These are phyloP conservation scores for Cataglyphis rosenhaueri DNA, from an alignment of 2,888 invertebrate genomes.

Conservation along the genomic window DNA sequence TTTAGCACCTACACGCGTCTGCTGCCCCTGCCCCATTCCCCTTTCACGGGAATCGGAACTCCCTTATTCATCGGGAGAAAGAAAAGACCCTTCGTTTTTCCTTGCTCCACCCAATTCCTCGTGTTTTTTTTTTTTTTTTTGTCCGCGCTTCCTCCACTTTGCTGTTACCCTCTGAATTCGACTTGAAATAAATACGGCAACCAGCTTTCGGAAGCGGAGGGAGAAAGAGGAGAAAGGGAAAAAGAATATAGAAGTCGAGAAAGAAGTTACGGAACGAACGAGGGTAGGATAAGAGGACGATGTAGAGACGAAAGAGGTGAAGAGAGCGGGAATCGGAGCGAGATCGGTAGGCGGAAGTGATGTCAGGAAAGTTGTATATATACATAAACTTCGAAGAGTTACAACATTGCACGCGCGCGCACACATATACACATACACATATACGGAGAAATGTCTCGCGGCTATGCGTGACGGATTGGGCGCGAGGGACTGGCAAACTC, in stretches of 20 bases:
- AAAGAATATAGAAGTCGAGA: slow-evolving; percentile 14
- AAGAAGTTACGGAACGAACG: slow-evolving; percentile 30
- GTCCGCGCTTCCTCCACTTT: slow-evolving; percentile 61
- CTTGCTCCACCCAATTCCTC: slow-evolving; percentile 36
- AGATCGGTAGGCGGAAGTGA: slow-evolving; percentile 46
- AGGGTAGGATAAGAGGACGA: slow-evolving; percentile 23
- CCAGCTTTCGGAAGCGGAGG: neutral
- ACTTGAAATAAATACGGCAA: slow-evolving; percentile 70
- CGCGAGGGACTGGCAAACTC: slow-evolving; percentile 78
- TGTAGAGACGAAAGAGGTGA: slow-evolving; percentile 20
- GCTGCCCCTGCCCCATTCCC: slow-evolving; percentile 20
- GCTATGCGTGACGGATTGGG: slow-evolving; percentile 77
- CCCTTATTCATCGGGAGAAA: slow-evolving; percentile 75
- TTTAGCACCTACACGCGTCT: slow-evolving; percentile 72
- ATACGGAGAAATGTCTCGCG: slow-evolving; percentile 64
- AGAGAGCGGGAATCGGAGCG: slow-evolving; percentile 4
- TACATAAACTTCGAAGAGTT: slow-evolving; percentile 62
- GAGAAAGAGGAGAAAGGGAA: neutral
- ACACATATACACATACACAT: neutral
- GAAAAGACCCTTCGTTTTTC: slow-evolving; percentile 60
- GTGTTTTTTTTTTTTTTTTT: slow-evolving; percentile 62
- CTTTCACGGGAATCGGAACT: slow-evolving; percentile 55
- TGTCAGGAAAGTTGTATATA: slow-evolving; percentile 58
- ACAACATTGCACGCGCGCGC: slow-evolving; percentile 9
- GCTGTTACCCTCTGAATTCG: slow-evolving; percentile 57